These are phyloP conservation scores for Trichosurus vulpecula DNA, from an alignment of 2,797 vertebrate species.

Conservation along the genomic window DNA sequence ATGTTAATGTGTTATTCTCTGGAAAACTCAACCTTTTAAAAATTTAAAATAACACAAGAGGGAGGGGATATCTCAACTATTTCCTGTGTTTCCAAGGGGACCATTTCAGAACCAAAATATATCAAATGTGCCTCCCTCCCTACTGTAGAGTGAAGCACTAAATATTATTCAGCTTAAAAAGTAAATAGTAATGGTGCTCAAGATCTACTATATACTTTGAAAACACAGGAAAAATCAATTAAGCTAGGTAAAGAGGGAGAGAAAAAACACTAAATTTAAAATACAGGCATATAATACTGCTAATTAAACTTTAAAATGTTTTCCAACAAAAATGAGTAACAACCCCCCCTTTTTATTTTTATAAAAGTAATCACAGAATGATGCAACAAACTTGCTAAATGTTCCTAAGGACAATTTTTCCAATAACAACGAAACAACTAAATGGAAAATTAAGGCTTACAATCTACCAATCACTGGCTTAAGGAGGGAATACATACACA, in stretches of 20 bases:
- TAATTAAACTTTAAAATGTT: constrained; percentile 51
- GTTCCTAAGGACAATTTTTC: background rate
- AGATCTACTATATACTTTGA: background rate
- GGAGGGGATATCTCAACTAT: constrained; percentile 22
- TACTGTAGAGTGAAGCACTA: constrained; percentile 34
- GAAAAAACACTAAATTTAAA: constrained; percentile 22
- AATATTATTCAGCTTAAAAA: constrained; percentile 28
- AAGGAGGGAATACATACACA: too few species aligned
- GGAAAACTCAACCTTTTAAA: constrained; percentile 46
- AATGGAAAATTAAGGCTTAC: constrained; percentile 18
- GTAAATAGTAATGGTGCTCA: constrained; percentile 3
- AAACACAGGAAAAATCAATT: background rate
- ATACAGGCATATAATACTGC: constrained; percentile 5
- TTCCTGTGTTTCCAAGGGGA: constrained; percentile 40
- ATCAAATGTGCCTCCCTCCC: constrained; percentile 38
- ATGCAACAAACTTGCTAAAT: constrained; percentile 13
- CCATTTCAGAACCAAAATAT: constrained; percentile 47
- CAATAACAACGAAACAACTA: constrained; percentile 25
- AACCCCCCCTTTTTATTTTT: constrained; percentile 28
- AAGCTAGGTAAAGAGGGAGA: background rate
- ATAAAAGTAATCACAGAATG: background rate
- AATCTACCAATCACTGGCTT: background rate
- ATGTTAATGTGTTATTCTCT: constrained; percentile 9
- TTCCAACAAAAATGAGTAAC: constrained; percentile 13
- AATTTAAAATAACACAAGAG: constrained; percentile 24